Conservation (phyloP, 1,140 invertebrate genomes). For the Spodoptera litura region DNA sequence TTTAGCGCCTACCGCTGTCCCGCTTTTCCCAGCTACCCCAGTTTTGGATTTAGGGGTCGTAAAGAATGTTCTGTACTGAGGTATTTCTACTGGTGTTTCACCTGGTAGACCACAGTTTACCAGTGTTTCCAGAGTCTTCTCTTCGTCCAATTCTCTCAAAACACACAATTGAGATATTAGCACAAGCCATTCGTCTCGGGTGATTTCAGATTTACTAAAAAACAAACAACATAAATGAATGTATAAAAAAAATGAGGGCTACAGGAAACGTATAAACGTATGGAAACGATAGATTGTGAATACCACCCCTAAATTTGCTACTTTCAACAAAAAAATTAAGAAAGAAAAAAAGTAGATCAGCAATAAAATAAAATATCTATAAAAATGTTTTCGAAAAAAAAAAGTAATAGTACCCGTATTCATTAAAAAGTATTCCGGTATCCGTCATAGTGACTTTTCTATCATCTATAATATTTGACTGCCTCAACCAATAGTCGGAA, state of each 20-base stretch:
- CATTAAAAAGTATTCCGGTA: slow-evolving; percentile 75
- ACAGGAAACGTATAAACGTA: too few relatives aligned
- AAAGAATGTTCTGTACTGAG: slow-evolving; percentile 74
- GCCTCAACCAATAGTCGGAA: slow-evolving; percentile 76
- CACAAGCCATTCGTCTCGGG: slow-evolving; percentile 71
- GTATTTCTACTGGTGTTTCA: slow-evolving; percentile 62
- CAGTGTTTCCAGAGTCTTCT: slow-evolving; percentile 63
- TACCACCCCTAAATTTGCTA: too few relatives aligned
- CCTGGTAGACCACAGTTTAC: slow-evolving; percentile 78
- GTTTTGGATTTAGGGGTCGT: slow-evolving; percentile 63
- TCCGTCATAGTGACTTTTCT: slow-evolving; percentile 77
- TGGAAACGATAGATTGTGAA: too few relatives aligned
- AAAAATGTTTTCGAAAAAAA: too few relatives aligned
- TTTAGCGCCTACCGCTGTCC: not conserved
- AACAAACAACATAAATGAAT: not conserved
- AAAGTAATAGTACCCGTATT: slow-evolving; percentile 64
- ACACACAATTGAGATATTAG: slow-evolving; percentile 69
- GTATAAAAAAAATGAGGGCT: too few relatives aligned
- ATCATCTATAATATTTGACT: slow-evolving; percentile 74
- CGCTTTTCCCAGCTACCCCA: not conserved
- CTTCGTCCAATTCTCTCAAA: slow-evolving; percentile 63
- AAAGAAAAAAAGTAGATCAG: too few relatives aligned
- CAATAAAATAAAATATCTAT: too few relatives aligned
- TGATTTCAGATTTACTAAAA: slow-evolving; percentile 75
- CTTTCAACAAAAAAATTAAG: too few relatives aligned